These are phyloP conservation scores for Mormyrus proboscirostris DNA, from an alignment of 2,797 vertebrate genomes.

Conservation along the genomic window DNA sequence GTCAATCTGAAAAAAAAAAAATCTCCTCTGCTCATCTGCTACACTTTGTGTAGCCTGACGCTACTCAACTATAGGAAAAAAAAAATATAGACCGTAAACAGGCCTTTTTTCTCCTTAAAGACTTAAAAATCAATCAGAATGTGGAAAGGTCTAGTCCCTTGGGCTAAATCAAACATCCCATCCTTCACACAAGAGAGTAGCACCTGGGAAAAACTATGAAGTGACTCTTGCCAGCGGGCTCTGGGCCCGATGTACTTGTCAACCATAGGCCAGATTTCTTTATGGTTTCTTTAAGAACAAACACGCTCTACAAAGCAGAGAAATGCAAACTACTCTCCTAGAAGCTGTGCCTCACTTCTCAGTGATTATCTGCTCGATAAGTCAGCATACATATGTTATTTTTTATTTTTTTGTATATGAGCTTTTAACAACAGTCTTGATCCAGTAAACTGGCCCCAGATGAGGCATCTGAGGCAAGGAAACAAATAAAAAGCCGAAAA, in stretches of 20 bases:
- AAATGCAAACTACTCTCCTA: slow-evolving; percentile 61
- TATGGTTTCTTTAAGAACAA: slow-evolving; percentile 39
- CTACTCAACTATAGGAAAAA: slow-evolving; percentile 17
- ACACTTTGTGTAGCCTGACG: slow-evolving; percentile 3
- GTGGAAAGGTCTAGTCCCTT: slow-evolving; percentile 40
- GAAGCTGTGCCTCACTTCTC: slow-evolving; percentile 79
- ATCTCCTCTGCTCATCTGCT: neutral
- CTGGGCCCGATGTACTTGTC: slow-evolving; percentile 31
- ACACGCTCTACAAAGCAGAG: slow-evolving; percentile 43
- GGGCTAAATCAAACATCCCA: slow-evolving; percentile 43
- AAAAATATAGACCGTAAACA: slow-evolving; percentile 10
- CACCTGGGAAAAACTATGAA: slow-evolving; percentile 11
- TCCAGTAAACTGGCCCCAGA: slow-evolving; percentile 78
- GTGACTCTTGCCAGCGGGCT: slow-evolving; percentile 20
- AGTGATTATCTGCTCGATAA: slow-evolving; percentile 80
- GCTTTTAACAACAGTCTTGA: slow-evolving; percentile 84
- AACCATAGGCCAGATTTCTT: slow-evolving; percentile 36
- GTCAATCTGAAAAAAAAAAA: neutral
- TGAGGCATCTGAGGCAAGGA: slow-evolving; percentile 67
- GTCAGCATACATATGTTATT: slow-evolving; percentile 77
- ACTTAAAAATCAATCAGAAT: slow-evolving; percentile 11
- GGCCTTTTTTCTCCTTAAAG: slow-evolving; percentile 20
- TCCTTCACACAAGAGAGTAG: slow-evolving; percentile 37
- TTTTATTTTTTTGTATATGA: slow-evolving; percentile 59
- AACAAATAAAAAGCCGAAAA: slow-evolving; percentile 54